Conservation (phyloP, 2,888 invertebrate species). For the Melipona beecheii region DNA sequence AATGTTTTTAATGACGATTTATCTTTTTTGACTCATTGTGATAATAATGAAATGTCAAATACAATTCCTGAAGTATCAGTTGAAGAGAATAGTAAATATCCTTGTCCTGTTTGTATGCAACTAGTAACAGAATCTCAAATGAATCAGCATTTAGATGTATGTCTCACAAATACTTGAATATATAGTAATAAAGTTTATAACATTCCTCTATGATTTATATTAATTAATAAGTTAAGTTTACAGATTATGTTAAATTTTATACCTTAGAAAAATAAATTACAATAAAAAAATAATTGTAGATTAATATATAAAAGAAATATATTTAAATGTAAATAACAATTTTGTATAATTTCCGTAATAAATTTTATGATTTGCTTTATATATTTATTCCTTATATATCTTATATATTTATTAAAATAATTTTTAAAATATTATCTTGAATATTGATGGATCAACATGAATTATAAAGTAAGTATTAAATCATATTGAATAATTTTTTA, state of each 20-base stretch:
- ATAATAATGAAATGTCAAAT: conserved; percentile 76
- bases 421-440: neutral
- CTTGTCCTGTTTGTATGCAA: conserved; percentile 87
- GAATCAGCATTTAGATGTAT: conserved; percentile 87
- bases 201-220: neutral
- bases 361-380: conserved; percentile 3
- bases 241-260: conserved; percentile 1
- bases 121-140: conserved; percentile 85
- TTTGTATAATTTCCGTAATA: conserved; percentile 16
- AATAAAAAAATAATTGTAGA: neutral
- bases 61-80: conserved; percentile 41
- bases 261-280: neutral
- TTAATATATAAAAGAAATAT: conserved; percentile 17
- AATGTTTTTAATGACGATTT: conserved; percentile 81
- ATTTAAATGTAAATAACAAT: conserved; percentile 9
- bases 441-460: neutral
- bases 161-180: conserved; percentile 69
- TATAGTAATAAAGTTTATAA: neutral
- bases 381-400: neutral
- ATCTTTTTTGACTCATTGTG: conserved; percentile 25
- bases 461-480: conserved; percentile 8
- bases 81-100: conserved; percentile 81
- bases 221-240: neutral
- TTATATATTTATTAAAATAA: conserved; percentile 5
- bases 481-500: conserved; percentile 5